Evolutionary conservation across 2,888 invertebrate genomes (phyloP).

Genomic region (Drosophila colorata): DNA sequence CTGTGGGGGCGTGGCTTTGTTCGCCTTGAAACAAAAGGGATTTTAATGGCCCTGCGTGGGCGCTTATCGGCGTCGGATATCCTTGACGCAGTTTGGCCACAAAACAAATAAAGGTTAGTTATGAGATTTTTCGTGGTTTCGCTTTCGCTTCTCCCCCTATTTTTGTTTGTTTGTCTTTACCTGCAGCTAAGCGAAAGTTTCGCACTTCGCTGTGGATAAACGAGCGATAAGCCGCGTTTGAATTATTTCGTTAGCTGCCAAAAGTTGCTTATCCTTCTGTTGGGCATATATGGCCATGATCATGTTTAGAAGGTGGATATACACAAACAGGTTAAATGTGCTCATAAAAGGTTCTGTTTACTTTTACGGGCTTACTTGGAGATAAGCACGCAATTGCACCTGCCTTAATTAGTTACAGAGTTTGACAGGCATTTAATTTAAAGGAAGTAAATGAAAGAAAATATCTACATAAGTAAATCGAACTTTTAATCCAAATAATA

Average conservation of each 20-base stretch:
- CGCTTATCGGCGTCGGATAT: slow-evolving; percentile 76
- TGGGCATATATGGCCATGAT: neutral
- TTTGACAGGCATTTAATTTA: neutral
- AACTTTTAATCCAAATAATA: too few relatives aligned
- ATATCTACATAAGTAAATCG: too few relatives aligned
- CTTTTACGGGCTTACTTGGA: neutral
- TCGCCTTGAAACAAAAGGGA: slow-evolving; percentile 66
- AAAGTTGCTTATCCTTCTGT: slow-evolving; percentile 24
- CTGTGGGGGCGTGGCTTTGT: slow-evolving; percentile 29
- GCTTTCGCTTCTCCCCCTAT: slow-evolving; percentile 42
- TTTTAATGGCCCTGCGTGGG: slow-evolving; percentile 69
- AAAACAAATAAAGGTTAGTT: slow-evolving; percentile 79
- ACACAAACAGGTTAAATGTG: neutral
- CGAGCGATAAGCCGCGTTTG: slow-evolving; percentile 59
- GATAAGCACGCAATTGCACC: neutral
- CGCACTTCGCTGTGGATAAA: slow-evolving; percentile 54
- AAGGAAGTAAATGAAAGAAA: too few relatives aligned
- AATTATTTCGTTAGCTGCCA: slow-evolving; percentile 65
- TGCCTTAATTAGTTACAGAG: neutral
- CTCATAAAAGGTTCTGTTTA: neutral
- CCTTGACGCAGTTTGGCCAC: slow-evolving; percentile 63
- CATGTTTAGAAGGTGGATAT: neutral
- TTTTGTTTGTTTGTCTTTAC: slow-evolving; percentile 45
- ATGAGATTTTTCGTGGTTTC: slow-evolving; percentile 22
- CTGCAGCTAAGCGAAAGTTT: slow-evolving; percentile 57